Evolutionary conservation across 2,797 vertebrate genomes (phyloP).

Genomic region (Pristis pectinata): DNA sequence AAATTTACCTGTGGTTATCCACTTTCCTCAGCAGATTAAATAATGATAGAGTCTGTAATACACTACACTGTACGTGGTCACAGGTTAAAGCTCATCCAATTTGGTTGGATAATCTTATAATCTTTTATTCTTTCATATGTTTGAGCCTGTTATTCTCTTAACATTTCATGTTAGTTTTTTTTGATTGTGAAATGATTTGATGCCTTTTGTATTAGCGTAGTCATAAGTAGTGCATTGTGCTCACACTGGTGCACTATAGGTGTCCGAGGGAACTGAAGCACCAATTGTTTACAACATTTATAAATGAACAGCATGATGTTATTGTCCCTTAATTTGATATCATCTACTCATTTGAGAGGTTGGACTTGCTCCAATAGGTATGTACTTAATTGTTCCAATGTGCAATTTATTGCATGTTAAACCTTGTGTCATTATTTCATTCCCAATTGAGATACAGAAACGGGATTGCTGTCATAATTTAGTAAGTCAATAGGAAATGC

Average conservation of each 20-base stretch:
- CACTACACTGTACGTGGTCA: neutral
- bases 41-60: neutral
- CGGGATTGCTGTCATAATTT: neutral
- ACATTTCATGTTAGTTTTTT: neutral
- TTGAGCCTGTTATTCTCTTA: neutral
- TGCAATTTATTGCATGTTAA: neutral
- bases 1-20: neutral
- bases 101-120: neutral
- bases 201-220: neutral
- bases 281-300: neutral
- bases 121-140: neutral
- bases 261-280: neutral
- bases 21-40: constrained; percentile 9
- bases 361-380: neutral
- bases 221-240: neutral
- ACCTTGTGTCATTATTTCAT: neutral
- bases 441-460: no score
- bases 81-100: neutral
- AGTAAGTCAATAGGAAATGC: neutral
- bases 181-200: neutral
- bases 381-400: neutral
- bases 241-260: neutral
- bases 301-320: neutral
- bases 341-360: neutral
- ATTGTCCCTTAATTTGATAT: neutral